Evolutionary conservation across 2,888 invertebrate species (phyloP).

Genomic region (Bhutanitis thaidina): DNA sequence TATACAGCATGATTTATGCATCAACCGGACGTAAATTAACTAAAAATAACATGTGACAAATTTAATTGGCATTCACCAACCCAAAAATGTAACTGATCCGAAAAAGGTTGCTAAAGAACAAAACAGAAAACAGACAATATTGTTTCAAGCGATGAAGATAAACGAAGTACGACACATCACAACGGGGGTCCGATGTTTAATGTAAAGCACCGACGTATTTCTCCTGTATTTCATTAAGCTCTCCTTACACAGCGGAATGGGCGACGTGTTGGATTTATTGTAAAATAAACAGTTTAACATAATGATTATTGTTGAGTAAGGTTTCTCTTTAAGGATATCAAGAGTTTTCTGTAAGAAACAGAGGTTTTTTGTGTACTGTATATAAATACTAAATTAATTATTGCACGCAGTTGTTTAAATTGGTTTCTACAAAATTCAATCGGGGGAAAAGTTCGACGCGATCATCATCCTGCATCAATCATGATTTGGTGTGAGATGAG

Average conservation of each 20-base stretch:
- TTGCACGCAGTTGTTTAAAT: too few relatives aligned
- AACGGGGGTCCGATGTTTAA: conserved; percentile 68
- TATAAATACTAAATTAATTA: too few relatives aligned
- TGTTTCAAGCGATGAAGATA: conserved; percentile 34
- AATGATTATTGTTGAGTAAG: neutral
- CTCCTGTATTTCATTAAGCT: conserved; percentile 48
- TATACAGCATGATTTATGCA: too few relatives aligned
- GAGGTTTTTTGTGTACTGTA: too few relatives aligned
- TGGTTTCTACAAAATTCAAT: too few relatives aligned
- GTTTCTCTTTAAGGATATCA: neutral
- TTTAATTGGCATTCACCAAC: neutral
- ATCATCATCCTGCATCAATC: too few relatives aligned
- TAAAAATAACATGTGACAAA: neutral
- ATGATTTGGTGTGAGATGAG: too few relatives aligned
- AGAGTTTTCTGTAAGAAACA: too few relatives aligned
- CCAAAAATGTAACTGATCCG: neutral
- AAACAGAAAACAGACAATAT: neutral
- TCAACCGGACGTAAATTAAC: too few relatives aligned
- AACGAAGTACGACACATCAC: conserved; percentile 60
- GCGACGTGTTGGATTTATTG: neutral
- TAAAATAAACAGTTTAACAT: neutral
- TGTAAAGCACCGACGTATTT: conserved; percentile 44
- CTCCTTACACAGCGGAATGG: conserved; percentile 30
- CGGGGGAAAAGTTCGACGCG: too few relatives aligned
- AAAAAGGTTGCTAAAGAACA: neutral